These are phyloP conservation scores for Pterostichus madidus DNA, from an alignment of 2,888 invertebrate species.

Conservation along the genomic window DNA sequence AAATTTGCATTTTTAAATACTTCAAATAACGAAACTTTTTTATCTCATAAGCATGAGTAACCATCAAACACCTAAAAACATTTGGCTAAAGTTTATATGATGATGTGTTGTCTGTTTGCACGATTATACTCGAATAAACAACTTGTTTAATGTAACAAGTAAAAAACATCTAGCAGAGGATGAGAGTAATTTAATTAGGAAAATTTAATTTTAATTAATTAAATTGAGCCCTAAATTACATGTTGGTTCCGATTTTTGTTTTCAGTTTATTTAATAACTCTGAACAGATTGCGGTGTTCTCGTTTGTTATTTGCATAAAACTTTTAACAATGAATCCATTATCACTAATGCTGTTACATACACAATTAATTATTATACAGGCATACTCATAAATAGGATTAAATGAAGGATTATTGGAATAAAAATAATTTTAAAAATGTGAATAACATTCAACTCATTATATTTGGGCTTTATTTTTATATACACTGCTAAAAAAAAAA, in stretches of 20 bases:
- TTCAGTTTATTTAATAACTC: conserved; percentile 3
- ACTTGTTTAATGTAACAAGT: conserved; percentile 25
- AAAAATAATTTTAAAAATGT: too few species aligned
- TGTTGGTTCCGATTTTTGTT: neutral
- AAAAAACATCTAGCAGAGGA: neutral
- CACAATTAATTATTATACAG: too few species aligned
- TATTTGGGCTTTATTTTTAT: too few species aligned
- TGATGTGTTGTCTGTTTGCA: conserved; percentile 5
- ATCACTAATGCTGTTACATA: too few species aligned
- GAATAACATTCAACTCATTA: too few species aligned
- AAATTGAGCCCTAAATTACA: conserved; percentile 14
- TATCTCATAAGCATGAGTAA: neutral
- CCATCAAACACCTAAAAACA: too few species aligned
- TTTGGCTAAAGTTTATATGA: neutral
- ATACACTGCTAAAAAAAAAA: too few species aligned
- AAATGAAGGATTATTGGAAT: too few species aligned
- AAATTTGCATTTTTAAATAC: conserved; percentile 26
- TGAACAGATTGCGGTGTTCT: too few species aligned
- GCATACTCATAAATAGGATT: too few species aligned
- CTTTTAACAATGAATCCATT: too few species aligned
- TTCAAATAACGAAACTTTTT: conserved; percentile 7
- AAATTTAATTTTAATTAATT: conserved; percentile 38
- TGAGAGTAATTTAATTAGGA: conserved; percentile 30
- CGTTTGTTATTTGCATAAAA: too few species aligned
- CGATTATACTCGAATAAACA: conserved; percentile 1